A percentile compares a stretch with the other conserved stretches of the same genome.
These are phyloP conservation scores for Dryomyza anilis DNA, from an alignment of 2,888 invertebrate species.

Conservation along the genomic window DNA sequence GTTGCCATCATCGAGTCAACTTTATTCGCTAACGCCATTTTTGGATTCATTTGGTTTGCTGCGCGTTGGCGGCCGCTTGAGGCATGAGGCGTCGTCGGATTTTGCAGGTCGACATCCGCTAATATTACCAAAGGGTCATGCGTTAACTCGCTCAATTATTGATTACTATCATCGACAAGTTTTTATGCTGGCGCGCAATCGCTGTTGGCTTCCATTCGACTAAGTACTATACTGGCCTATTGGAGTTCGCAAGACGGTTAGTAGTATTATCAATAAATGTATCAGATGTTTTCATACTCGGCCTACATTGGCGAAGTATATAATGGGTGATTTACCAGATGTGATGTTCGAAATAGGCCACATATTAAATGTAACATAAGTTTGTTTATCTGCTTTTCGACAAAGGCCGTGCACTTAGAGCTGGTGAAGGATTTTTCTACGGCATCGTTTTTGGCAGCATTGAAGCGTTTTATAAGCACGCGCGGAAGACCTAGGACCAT, in stretches of 20 bases:
- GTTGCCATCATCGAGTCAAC: not conserved
- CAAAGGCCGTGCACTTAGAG: slow-evolving; percentile 33
- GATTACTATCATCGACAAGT: not conserved
- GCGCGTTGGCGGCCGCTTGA: slow-evolving; percentile 21
- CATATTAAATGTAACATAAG: slow-evolving; percentile 27
- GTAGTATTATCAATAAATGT: slow-evolving; percentile 6
- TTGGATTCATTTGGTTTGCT: slow-evolving; percentile 18
- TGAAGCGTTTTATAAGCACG: slow-evolving; percentile 30
- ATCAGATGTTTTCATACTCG: slow-evolving; percentile 11
- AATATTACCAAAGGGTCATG: slow-evolving; percentile 6
- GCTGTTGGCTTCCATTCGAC: slow-evolving; percentile 22
- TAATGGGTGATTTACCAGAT: slow-evolving; percentile 25
- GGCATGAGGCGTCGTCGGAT: slow-evolving; percentile 19
- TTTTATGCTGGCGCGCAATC: slow-evolving; percentile 26
- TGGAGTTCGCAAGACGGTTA: slow-evolving; percentile 15
- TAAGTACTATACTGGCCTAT: slow-evolving; percentile 30
- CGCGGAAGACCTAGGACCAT: slow-evolving; percentile 29
- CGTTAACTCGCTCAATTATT: not conserved
- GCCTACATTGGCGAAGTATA: slow-evolving; percentile 12
- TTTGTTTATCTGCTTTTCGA: slow-evolving; percentile 34
- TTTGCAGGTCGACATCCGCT: slow-evolving; percentile 24
- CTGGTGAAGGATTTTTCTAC: slow-evolving; percentile 34
- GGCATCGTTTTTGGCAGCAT: slow-evolving; percentile 25
- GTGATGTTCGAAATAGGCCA: not conserved
- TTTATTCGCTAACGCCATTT: slow-evolving; percentile 14